Evolutionary conservation across 2,797 vertebrate species (phyloP).

Genomic region (Pseudochirops corinnae): DNA sequence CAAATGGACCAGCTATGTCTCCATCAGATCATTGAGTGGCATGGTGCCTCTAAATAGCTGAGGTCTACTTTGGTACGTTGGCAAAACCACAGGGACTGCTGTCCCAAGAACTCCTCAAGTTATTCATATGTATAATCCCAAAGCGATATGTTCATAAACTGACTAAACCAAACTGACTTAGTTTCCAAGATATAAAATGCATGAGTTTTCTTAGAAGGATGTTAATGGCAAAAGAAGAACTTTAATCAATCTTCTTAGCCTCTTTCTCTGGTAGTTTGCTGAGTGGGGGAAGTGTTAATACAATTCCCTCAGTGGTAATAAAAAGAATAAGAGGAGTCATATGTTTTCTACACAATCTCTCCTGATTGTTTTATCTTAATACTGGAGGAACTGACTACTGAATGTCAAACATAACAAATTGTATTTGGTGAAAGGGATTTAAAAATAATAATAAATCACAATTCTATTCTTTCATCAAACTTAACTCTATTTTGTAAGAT

Average conservation of each 20-base stretch:
- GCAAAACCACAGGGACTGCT: background rate
- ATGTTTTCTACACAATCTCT: background rate
- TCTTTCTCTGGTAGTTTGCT: background rate
- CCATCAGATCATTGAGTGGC: background rate
- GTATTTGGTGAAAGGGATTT: background rate
- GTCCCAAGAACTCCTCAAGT: background rate
- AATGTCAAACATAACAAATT: background rate
- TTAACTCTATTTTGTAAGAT: background rate
- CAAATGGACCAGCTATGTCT: background rate
- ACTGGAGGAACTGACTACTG: background rate
- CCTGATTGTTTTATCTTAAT: background rate
- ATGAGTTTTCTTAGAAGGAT: background rate
- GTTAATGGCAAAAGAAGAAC: background rate
- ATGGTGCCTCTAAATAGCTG: background rate
- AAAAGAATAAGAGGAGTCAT: background rate
- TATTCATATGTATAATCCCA: no score
- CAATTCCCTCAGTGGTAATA: background rate
- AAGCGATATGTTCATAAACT: no score
- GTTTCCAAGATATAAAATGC: background rate
- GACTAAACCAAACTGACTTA: background rate
- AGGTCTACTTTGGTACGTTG: background rate
- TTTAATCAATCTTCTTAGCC: background rate
- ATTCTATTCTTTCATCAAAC: background rate
- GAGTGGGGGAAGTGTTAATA: background rate
- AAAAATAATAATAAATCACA: background rate